These are phyloP conservation scores for Todiramphus saurophagus DNA, from an alignment of 2,113 vertebrate species.

Conservation along the genomic window DNA sequence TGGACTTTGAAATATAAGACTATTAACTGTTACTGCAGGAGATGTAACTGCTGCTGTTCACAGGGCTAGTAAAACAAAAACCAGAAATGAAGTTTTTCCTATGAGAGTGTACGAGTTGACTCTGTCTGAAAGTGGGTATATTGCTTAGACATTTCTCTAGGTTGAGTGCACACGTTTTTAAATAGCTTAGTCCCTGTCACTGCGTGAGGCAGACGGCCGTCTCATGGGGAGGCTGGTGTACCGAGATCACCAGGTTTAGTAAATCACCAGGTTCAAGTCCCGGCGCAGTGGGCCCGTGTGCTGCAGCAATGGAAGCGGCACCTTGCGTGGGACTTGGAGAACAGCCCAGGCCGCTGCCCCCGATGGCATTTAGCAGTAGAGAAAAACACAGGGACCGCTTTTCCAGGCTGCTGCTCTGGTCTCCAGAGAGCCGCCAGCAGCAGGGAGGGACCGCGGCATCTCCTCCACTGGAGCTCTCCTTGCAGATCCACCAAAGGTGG, in stretches of 20 bases:
- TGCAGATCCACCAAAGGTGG: background rate
- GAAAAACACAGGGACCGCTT: background rate
- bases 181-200: no score
- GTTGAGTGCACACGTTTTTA: background rate
- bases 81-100: background rate
- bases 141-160: background rate
- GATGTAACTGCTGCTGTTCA: background rate
- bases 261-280: background rate
- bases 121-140: rapidly evolving
- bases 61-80: background rate
- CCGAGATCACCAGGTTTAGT: rapidly evolving
- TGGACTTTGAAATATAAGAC: background rate
- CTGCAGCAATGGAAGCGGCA: background rate
- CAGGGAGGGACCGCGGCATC: background rate
- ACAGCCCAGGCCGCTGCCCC: background rate
- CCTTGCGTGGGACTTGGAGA: background rate
- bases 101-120: rapidly evolving
- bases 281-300: rapidly evolving
- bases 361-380: background rate
- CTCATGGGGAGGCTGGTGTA: rapidly evolving
- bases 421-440: background rate
- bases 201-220: background rate
- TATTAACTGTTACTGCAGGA: background rate
- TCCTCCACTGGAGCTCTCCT: background rate
- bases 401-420: background rate